These are phyloP conservation scores for Corythornis leucogaster DNA, from an alignment of 2,797 vertebrate species.

Conservation along the genomic window DNA sequence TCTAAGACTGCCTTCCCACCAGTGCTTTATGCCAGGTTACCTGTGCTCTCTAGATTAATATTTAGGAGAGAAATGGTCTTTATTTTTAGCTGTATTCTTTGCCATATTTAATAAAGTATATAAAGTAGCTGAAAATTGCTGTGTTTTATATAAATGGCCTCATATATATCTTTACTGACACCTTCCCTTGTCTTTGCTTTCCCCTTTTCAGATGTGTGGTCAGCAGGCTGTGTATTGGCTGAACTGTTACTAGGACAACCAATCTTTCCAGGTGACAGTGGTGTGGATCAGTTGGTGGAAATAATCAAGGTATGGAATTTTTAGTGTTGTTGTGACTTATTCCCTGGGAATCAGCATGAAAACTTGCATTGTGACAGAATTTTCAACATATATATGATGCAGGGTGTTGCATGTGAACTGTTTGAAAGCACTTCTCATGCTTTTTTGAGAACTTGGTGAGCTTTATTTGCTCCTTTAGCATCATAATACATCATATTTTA, in stretches of 20 bases:
- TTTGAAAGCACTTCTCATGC: not conserved
- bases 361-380: not conserved
- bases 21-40: not conserved
- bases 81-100: not conserved
- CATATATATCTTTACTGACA: not conserved
- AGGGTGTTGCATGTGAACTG: not conserved
- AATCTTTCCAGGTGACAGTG: conserved; percentile 98
- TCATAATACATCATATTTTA: not conserved
- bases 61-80: not conserved
- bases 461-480: not conserved
- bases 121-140: not conserved
- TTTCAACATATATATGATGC: not conserved
- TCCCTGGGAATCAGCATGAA: not conserved
- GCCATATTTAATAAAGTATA: not conserved
- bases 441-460: not conserved
- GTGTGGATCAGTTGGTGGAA: conserved; percentile 99
- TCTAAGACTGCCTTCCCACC: not conserved
- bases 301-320: conserved; percentile 93
- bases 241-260: conserved; percentile 98
- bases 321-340: not conserved
- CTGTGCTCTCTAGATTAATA: not conserved
- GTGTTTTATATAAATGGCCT: not conserved
- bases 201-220: conserved; percentile 91
- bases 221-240: conserved; percentile 97
- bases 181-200: not conserved